phyloP scores from a whole-genome alignment of 2,797 vertebrate species.

The Dallia pectoralis region DNA sequence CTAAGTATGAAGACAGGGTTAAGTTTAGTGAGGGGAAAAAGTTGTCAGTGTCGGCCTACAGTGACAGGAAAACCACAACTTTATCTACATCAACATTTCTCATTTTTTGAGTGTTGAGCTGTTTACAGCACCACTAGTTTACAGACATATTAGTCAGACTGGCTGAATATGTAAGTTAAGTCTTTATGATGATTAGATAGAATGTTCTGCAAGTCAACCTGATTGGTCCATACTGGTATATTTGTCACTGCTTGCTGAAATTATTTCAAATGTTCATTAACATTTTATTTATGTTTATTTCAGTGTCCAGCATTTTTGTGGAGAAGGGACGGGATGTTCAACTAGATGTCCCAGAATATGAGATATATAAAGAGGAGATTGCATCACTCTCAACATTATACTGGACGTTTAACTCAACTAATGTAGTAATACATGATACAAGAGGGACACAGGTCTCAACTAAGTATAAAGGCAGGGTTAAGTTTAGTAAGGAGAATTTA shows the following conservation, averaged over 20 bases:
- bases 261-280: background rate
- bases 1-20: no score
- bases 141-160: background rate
- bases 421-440: rapidly evolving
- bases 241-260: no score
- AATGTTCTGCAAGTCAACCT: no score
- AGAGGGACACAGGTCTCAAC: rapidly evolving
- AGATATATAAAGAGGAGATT: rapidly evolving
- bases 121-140: background rate
- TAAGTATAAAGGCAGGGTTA: background rate
- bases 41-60: no score
- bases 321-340: slow-evolving; percentile 15
- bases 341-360: background rate
- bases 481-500: background rate
- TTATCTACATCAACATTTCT: no score
- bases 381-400: rapidly evolving
- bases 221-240: background rate
- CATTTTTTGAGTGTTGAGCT: no score
- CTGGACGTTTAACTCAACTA: slow-evolving; percentile 10
- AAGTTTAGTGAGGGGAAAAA: no score
- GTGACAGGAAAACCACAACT: no score
- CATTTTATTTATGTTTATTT: background rate
- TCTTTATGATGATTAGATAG: background rate
- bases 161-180: background rate
- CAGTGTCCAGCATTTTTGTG: slow-evolving; percentile 26